Conservation (phyloP, 1,140 invertebrate genomes). For the Gyrodactylus salaris region DNA sequence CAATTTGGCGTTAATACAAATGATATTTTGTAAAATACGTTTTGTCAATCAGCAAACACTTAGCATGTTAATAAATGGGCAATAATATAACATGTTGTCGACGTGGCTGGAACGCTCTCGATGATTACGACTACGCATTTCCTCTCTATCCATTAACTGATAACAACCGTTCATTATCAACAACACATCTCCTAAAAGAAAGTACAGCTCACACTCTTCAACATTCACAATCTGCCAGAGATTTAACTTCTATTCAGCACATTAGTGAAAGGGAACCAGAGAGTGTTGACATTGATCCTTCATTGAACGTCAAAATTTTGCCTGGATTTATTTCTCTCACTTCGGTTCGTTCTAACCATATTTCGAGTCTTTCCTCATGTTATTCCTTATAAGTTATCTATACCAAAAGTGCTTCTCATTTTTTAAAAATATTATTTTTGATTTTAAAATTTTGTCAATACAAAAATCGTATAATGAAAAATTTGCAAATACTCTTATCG, state of each 20-base stretch:
- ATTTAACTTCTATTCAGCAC: constrained; percentile 58
- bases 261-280: constrained; percentile 82
- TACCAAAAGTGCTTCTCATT: too few species aligned
- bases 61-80: background rate
- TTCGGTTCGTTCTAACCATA: too few species aligned
- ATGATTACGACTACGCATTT: background rate
- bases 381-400: too few species aligned
- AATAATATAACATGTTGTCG: background rate
- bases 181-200: background rate
- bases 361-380: too few species aligned
- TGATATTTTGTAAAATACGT: too few species aligned
- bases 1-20: too few species aligned
- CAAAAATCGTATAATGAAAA: background rate
- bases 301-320: background rate
- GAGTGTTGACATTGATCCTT: constrained; percentile 13
- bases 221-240: background rate
- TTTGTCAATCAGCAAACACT: too few species aligned
- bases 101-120: background rate
- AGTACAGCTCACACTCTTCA: background rate
- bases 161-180: background rate
- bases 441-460: too few species aligned
- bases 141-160: background rate
- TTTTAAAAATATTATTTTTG: too few species aligned
- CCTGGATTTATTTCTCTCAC: background rate
- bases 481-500: background rate